phyloP scores from a whole-genome alignment of 2,113 vertebrate genomes.

The Petroica traversi region DNA sequence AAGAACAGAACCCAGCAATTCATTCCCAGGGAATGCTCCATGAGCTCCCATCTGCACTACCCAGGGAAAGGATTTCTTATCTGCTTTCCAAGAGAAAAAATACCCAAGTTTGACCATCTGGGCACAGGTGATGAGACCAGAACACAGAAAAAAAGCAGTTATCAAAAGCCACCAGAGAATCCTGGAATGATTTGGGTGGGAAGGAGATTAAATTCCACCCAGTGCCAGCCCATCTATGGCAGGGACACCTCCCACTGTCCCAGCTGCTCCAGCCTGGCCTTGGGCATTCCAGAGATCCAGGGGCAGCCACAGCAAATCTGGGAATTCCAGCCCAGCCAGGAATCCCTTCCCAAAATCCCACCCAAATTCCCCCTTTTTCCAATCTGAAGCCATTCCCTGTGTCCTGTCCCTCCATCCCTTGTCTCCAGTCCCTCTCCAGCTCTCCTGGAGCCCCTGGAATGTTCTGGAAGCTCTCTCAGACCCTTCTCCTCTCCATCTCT shows the following conservation, averaged over 20 bases:
- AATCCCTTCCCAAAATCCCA: accelerated
- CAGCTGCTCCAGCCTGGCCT: not conserved
- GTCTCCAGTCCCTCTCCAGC: not conserved
- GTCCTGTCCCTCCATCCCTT: accelerated
- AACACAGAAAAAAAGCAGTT: not conserved
- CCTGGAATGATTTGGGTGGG: accelerated
- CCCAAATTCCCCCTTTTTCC: not conserved
- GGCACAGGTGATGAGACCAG: not conserved
- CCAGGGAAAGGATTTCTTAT: not conserved
- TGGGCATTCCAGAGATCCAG: not conserved
- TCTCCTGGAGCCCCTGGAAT: not conserved
- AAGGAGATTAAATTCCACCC: accelerated
- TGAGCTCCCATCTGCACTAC: not conserved
- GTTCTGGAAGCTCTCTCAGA: not conserved
- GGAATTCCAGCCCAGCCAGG: accelerated
- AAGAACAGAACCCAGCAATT: not conserved
- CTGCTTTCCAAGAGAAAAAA: not conserved
- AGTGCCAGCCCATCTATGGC: accelerated
- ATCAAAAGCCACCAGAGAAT: not conserved
- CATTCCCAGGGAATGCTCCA: not conserved
- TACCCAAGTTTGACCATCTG: not conserved
- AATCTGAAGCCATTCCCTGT: not conserved
- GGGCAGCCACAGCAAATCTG: not conserved
- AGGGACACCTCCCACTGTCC: accelerated
- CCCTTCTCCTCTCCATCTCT: not conserved